Percentiles rank a stretch among this genome's conserved stretches.
phyloP scores from a whole-genome alignment of 2,113 vertebrate species.

The Vombatus ursinus region DNA sequence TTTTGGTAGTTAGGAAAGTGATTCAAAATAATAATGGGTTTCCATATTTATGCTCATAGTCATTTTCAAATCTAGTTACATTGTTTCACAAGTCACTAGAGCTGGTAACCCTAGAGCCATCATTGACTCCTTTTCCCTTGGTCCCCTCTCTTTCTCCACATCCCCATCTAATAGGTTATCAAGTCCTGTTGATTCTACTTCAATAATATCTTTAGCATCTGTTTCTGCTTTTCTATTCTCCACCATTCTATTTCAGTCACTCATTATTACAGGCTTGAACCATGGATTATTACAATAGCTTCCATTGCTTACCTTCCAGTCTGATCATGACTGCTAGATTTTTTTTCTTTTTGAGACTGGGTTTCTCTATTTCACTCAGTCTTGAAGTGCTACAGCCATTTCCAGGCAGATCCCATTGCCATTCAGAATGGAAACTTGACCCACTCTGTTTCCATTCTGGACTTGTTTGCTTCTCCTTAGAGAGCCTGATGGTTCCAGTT shows the following conservation, averaged over 20 bases:
- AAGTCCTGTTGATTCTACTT: neutral
- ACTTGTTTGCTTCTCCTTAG: neutral
- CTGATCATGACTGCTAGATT: neutral
- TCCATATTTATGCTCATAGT: conserved; percentile 13
- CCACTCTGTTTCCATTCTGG: neutral
- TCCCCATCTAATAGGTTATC: neutral
- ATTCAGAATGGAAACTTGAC: neutral
- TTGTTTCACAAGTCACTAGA: neutral
- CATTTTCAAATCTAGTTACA: neutral
- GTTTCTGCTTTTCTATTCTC: neutral
- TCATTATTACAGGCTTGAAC: neutral
- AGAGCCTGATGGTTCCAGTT: neutral
- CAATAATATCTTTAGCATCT: neutral
- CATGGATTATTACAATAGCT: neutral
- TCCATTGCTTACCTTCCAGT: neutral
- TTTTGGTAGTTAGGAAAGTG: conserved; percentile 1
- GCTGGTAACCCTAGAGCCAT: neutral
- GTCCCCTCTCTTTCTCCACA: neutral
- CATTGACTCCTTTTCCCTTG: neutral
- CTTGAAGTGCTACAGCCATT: neutral
- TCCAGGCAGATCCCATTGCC: neutral
- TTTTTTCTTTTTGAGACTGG: neutral
- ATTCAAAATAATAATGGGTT: neutral
- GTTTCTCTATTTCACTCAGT: neutral
- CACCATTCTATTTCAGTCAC: neutral